Evolutionary conservation across 2,888 invertebrate species (phyloP).

Genomic region (Litoditis marina): DNA sequence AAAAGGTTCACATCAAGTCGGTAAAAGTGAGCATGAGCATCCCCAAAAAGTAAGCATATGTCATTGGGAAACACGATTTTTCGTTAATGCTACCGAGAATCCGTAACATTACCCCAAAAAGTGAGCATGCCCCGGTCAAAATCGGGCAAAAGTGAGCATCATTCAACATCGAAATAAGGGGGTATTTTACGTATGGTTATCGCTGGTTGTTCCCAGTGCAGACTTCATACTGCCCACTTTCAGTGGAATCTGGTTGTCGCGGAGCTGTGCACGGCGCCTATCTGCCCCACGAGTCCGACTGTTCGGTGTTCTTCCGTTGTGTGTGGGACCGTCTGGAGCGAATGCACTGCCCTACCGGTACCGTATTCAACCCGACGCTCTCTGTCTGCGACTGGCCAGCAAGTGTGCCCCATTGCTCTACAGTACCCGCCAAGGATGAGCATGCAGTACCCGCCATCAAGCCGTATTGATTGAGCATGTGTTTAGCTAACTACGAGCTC

Average conservation of each 20-base stretch:
- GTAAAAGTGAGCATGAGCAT: too few relatives aligned
- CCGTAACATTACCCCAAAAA: too few relatives aligned
- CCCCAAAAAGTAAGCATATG: too few relatives aligned
- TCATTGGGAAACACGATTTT: too few relatives aligned
- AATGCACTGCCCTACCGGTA: slow-evolving; percentile 48
- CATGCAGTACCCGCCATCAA: not conserved
- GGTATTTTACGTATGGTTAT: too few relatives aligned
- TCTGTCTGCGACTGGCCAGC: slow-evolving; percentile 53
- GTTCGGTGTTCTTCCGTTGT: slow-evolving; percentile 52
- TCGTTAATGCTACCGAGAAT: too few relatives aligned
- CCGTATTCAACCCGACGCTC: slow-evolving; percentile 52
- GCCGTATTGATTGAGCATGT: not conserved
- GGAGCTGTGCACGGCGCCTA: slow-evolving; percentile 42
- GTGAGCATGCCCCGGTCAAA: too few relatives aligned
- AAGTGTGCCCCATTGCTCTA: slow-evolving; percentile 31
- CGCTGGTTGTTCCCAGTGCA: too few relatives aligned
- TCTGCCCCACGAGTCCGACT: slow-evolving; percentile 37
- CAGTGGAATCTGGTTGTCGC: slow-evolving; percentile 12
- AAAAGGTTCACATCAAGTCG: too few relatives aligned
- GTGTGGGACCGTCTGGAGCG: slow-evolving; percentile 47
- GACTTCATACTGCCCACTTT: slow-evolving; percentile 1
- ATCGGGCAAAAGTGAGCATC: too few relatives aligned
- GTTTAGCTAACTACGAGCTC: too few relatives aligned
- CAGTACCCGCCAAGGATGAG: slow-evolving; percentile 1
- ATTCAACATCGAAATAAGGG: too few relatives aligned